These are phyloP conservation scores for Ochotona curzoniae DNA, from an alignment of 2,113 vertebrate species.

Conservation along the genomic window DNA sequence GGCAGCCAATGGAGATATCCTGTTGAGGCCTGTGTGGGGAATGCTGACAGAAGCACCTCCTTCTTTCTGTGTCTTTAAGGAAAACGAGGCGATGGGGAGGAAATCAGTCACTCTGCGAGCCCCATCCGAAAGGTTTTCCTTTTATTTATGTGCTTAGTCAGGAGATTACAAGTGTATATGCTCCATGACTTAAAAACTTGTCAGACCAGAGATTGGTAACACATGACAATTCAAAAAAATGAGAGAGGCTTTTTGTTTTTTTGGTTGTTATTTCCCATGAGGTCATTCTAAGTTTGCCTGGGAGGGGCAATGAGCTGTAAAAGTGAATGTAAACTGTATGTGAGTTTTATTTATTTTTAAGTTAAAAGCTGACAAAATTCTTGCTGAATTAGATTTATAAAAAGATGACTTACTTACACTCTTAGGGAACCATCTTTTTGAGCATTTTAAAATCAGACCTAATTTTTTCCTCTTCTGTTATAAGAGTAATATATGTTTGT, in stretches of 20 bases:
- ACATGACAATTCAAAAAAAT: slow-evolving; percentile 41
- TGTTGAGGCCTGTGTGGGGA: slow-evolving; percentile 42
- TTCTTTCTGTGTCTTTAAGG: slow-evolving; percentile 59
- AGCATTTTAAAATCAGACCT: slow-evolving; percentile 24
- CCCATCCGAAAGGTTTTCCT: slow-evolving; percentile 7
- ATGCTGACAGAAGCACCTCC: neutral
- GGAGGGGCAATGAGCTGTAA: neutral
- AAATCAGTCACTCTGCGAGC: slow-evolving; percentile 16
- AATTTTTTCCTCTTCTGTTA: neutral
- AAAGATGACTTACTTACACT: neutral
- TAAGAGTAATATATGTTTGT: neutral
- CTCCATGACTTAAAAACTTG: slow-evolving; percentile 60
- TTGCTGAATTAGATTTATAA: slow-evolving; percentile 41
- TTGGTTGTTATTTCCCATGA: neutral
- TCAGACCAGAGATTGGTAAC: slow-evolving; percentile 49
- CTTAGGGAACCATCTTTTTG: neutral
- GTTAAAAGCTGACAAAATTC: slow-evolving; percentile 54
- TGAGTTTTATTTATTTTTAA: slow-evolving; percentile 67
- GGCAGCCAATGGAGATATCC: slow-evolving; percentile 70
- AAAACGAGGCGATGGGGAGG: slow-evolving; percentile 29
- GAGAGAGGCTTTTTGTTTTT: neutral
- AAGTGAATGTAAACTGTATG: slow-evolving; percentile 48
- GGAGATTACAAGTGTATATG: neutral
- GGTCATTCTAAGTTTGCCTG: slow-evolving; percentile 66
- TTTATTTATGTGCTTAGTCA: slow-evolving; percentile 55